These are phyloP conservation scores for Forbesichthys papilliferus DNA, from an alignment of 2,113 vertebrate genomes.

Conservation along the genomic window DNA sequence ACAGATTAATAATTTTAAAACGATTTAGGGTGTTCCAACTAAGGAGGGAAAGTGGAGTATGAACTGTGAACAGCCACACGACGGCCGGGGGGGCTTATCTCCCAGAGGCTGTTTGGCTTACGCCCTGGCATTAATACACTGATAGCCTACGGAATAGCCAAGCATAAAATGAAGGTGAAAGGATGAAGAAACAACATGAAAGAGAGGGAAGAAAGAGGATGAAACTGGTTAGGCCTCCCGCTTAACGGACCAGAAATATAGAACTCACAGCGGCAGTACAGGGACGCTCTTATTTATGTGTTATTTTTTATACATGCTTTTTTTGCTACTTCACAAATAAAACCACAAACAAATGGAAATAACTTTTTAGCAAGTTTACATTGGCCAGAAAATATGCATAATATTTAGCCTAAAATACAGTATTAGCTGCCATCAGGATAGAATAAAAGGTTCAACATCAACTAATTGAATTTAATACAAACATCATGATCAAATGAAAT, in stretches of 20 bases:
- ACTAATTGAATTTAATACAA: conserved; percentile 60
- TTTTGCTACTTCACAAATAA: conserved; percentile 85
- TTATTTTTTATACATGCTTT: conserved; percentile 73
- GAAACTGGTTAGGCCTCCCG: conserved; percentile 77
- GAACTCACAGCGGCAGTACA: conserved; percentile 76
- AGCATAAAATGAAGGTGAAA: conserved; percentile 85
- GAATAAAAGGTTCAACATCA: conserved; percentile 42
- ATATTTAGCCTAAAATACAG: conserved; percentile 77
- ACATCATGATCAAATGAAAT: conserved; percentile 51
- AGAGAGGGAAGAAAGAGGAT: conserved; percentile 73
- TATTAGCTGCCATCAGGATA: conserved; percentile 32
- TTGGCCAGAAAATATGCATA: conserved; percentile 87
- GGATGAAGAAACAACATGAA: conserved; percentile 85
- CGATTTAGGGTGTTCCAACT: conserved; percentile 60
- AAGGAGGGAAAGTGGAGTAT: conserved; percentile 65
- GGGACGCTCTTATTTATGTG: conserved; percentile 62
- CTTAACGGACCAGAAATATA: conserved; percentile 79
- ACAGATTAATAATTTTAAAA: conserved; percentile 67
- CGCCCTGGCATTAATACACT: conserved; percentile 82
- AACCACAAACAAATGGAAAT: conserved; percentile 60
- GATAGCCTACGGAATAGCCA: conserved; percentile 83
- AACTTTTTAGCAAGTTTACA: conserved; percentile 48
- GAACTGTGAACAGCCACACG: conserved; percentile 77
- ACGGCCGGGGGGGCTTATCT: conserved; percentile 78
- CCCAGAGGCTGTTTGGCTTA: conserved; percentile 79